Percentiles rank a stretch among this genome's conserved stretches.
Evolutionary conservation across 2,888 invertebrate species (phyloP).

Genomic region (Nomada fucata): DNA sequence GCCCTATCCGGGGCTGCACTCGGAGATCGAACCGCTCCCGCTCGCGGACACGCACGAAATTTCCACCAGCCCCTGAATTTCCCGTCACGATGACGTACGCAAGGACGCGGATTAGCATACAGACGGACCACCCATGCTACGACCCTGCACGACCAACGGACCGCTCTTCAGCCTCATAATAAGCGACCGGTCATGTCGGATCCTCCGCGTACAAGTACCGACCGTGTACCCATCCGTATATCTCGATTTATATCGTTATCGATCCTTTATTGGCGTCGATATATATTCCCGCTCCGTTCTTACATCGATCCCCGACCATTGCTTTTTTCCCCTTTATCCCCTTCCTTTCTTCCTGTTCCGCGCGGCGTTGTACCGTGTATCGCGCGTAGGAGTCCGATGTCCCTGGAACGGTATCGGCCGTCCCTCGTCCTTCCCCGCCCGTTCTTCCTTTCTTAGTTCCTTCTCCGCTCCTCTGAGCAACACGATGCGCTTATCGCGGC

Average conservation of each 20-base stretch:
- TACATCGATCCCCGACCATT: conserved; percentile 63
- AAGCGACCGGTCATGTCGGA: conserved; percentile 81
- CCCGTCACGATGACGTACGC: conserved; percentile 46
- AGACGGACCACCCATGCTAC: conserved; percentile 83
- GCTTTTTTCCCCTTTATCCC: conserved; percentile 20
- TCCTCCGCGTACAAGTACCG: conserved; percentile 81
- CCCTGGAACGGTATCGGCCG: conserved; percentile 53
- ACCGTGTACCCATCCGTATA: conserved; percentile 83
- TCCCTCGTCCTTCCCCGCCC: conserved; percentile 7
- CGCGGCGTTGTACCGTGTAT: conserved; percentile 11
- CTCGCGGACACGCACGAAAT: conserved; percentile 20
- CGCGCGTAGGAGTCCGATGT: conserved; percentile 57
- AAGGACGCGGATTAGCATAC: conserved; percentile 78
- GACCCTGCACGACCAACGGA: conserved; percentile 78
- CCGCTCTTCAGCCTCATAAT: conserved; percentile 78
- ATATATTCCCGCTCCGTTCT: conserved; percentile 73
- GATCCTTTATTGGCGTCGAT: conserved; percentile 83
- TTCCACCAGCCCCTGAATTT: conserved; percentile 56
- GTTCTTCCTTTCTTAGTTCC: conserved; percentile 1
- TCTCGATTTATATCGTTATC: conserved; percentile 84
- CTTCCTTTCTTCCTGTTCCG: conserved; percentile 12
- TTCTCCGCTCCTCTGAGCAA: conserved; percentile 3
- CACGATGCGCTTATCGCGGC: conserved; percentile 52
- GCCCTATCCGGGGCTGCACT: no score
- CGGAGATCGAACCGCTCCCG: neutral